These are phyloP conservation scores for Agrenia bidenticulata DNA, from an alignment of 2,888 invertebrate genomes.

Conservation along the genomic window DNA sequence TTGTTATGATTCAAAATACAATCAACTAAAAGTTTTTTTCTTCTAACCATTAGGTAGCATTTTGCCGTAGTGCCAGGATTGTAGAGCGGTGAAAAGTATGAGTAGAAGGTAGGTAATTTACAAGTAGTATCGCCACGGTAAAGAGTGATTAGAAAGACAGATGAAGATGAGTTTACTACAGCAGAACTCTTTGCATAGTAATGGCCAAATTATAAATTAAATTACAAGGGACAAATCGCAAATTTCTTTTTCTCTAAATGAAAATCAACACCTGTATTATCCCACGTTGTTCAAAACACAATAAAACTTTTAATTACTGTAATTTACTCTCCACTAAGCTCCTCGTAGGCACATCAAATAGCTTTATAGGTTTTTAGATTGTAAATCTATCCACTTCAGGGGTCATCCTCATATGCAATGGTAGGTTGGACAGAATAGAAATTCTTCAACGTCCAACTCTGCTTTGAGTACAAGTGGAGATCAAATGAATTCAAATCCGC, in stretches of 20 bases:
- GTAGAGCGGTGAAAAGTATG: too few species aligned
- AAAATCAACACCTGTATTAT: constrained; percentile 17
- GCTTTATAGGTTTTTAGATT: not conserved
- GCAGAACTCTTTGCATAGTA: constrained; percentile 27
- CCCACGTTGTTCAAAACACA: constrained; percentile 17
- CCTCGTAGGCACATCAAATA: not conserved
- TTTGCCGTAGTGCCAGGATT: too few species aligned
- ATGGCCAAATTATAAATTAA: constrained; percentile 21
- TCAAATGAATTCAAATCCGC: not conserved
- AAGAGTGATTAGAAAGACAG: constrained; percentile 17
- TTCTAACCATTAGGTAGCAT: too few species aligned
- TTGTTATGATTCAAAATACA: too few species aligned
- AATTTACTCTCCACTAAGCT: constrained; percentile 13
- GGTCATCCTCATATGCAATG: not conserved
- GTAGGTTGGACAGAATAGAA: not conserved
- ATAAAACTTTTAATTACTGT: constrained; percentile 21
- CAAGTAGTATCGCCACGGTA: constrained; percentile 21
- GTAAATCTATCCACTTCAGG: not conserved
- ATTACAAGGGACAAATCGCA: constrained; percentile 1
- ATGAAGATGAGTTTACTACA: constrained; percentile 3
- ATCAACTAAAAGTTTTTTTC: too few species aligned
- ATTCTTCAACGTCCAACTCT: too few species aligned
- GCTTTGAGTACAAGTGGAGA: too few species aligned
- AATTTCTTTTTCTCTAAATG: constrained; percentile 7
- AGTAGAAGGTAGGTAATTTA: constrained; percentile 13